These are phyloP conservation scores for Neopelma chrysocephalum DNA, from an alignment of 2,797 vertebrate genomes.

Conservation along the genomic window DNA sequence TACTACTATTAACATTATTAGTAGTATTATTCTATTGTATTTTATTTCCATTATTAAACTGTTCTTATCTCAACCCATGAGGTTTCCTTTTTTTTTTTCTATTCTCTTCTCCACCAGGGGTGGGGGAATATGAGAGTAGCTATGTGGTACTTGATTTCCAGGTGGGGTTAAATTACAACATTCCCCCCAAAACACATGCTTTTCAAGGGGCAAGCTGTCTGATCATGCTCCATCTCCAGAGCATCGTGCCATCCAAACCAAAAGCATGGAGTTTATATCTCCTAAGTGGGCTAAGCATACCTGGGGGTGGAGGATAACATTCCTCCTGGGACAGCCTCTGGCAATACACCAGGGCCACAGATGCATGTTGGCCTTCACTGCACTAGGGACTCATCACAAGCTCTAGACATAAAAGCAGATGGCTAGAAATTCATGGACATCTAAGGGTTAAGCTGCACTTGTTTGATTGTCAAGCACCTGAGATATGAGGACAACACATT, in stretches of 20 bases:
- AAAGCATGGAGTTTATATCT: fast-evolving
- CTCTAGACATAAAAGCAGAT: background rate
- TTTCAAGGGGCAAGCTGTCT: background rate
- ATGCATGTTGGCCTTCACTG: fast-evolving
- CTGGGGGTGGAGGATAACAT: background rate
- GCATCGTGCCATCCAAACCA: background rate
- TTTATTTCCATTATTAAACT: background rate
- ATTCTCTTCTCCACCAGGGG: background rate
- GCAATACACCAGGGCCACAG: background rate
- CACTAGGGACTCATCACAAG: background rate
- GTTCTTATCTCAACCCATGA: background rate
- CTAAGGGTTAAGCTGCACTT: conserved; percentile 31
- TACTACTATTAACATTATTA: background rate
- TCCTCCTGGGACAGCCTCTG: background rate
- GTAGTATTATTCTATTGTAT: background rate
- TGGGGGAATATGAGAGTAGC: background rate
- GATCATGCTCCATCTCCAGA: background rate
- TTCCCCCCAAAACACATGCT: background rate
- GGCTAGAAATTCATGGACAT: background rate
- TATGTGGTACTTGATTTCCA: background rate
- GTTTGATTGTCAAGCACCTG: conserved; percentile 36
- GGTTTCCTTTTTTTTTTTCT: background rate
- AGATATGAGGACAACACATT: conserved; percentile 39
- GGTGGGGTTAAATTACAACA: background rate
- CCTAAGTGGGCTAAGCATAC: background rate